phyloP scores from a whole-genome alignment of 2,113 vertebrate genomes.

The Ptilonorhynchus violaceus region DNA sequence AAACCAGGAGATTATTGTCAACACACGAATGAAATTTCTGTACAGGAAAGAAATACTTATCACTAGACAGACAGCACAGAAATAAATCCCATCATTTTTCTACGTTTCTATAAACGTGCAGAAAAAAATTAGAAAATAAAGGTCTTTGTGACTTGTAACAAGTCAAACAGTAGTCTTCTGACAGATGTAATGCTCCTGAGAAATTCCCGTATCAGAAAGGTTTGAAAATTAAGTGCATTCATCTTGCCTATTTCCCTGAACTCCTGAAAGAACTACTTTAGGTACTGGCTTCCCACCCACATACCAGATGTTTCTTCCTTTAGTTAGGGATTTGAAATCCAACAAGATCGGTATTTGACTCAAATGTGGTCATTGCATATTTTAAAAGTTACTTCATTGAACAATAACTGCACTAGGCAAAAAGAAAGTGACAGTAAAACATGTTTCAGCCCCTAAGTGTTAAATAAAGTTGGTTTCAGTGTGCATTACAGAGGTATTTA shows the following conservation, averaged over 20 bases:
- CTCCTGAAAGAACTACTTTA: neutral
- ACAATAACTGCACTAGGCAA: neutral
- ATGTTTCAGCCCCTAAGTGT: neutral
- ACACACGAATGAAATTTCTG: neutral
- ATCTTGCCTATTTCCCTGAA: neutral
- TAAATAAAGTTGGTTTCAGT: neutral
- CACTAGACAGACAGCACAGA: neutral
- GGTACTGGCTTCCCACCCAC: neutral
- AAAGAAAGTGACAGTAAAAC: conserved; percentile 19
- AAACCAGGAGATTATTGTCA: neutral
- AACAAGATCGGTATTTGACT: neutral
- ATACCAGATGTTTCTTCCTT: conserved; percentile 19
- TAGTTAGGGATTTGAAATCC: neutral
- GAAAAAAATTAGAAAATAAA: neutral
- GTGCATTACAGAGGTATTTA: neutral
- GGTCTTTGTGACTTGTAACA: neutral
- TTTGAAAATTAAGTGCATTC: neutral
- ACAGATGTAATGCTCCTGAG: neutral
- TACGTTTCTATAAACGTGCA: neutral
- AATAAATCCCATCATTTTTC: neutral
- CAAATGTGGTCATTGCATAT: conserved; percentile 15
- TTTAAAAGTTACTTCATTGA: conserved; percentile 29
- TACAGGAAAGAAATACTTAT: neutral
- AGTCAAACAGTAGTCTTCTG: neutral
- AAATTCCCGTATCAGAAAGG: accelerated